Conservation (phyloP, 2,113 vertebrate species). For the Epinephelus lanceolatus region DNA sequence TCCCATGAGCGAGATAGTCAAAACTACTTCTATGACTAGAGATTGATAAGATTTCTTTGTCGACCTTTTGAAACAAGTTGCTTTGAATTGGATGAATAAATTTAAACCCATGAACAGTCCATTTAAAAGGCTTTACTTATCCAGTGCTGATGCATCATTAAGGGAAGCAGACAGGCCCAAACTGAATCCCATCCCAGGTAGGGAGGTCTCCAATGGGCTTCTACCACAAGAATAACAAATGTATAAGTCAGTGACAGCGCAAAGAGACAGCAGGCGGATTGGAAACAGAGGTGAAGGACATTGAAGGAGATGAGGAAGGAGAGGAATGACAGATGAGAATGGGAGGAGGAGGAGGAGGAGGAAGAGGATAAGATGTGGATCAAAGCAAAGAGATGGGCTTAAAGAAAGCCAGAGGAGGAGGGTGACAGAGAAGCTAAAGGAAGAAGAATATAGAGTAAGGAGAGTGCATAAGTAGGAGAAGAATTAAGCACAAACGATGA, state of each 20-base stretch:
- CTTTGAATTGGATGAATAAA: background rate
- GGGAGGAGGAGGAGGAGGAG: constrained; percentile 13
- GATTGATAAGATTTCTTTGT: too few species aligned
- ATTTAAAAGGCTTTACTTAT: constrained; percentile 48
- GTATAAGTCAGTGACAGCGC: constrained; percentile 58
- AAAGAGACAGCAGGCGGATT: constrained; percentile 19
- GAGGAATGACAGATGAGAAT: constrained; percentile 37
- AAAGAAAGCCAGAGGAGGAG: constrained; percentile 3
- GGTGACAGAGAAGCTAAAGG: constrained; percentile 14
- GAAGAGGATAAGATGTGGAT: constrained; percentile 17
- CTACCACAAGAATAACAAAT: constrained; percentile 57
- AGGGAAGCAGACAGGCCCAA: background rate
- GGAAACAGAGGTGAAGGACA: constrained; percentile 62
- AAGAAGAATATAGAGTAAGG: constrained; percentile 26
- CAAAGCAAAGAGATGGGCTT: constrained; percentile 30
- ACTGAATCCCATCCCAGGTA: constrained; percentile 29
- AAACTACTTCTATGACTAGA: background rate
- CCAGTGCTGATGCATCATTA: constrained; percentile 47
- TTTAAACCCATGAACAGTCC: background rate
- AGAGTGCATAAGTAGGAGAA: constrained; percentile 18
- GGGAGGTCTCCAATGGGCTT: background rate
- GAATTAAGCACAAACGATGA: constrained; percentile 36
- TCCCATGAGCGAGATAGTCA: background rate
- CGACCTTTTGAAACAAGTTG: background rate
- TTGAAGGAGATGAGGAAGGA: constrained; percentile 41